Percentiles rank a stretch among this genome's conserved stretches.
These are phyloP conservation scores for Zophobas atratus DNA, from an alignment of 1,140 invertebrate genomes.

Conservation along the genomic window DNA sequence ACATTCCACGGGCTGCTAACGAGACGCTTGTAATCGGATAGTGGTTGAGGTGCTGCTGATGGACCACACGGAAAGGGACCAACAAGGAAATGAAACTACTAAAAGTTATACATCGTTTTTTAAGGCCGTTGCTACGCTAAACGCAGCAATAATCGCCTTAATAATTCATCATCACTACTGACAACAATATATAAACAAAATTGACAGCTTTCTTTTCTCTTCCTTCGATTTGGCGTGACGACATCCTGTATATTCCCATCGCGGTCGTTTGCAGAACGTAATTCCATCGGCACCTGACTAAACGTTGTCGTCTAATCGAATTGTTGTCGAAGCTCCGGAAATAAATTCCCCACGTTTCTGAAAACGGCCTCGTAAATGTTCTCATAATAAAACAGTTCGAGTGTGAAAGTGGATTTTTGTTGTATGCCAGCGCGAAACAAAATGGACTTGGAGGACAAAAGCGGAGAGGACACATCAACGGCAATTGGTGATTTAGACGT, in stretches of 20 bases:
- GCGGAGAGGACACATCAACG: slow-evolving; percentile 37
- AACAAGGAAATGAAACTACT: neutral
- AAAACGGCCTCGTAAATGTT: slow-evolving; percentile 54
- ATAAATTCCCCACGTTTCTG: slow-evolving; percentile 52
- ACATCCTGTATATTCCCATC: neutral
- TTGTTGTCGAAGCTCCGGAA: slow-evolving; percentile 50
- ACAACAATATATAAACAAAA: no score
- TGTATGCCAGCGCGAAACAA: slow-evolving; percentile 51
- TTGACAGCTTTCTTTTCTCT: no score
- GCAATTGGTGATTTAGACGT: slow-evolving; percentile 56
- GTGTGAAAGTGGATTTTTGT: slow-evolving; percentile 61
- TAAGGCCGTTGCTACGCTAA: no score
- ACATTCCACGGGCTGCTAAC: slow-evolving; percentile 7
- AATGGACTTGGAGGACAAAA: slow-evolving; percentile 54
- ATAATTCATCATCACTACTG: no score
- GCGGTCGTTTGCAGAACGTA: neutral
- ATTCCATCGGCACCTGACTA: slow-evolving; percentile 52
- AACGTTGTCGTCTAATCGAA: slow-evolving; percentile 51
- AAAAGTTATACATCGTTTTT: neutral
- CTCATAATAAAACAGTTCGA: slow-evolving; percentile 60
- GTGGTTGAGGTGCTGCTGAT: neutral
- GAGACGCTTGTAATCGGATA: neutral
- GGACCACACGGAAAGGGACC: neutral
- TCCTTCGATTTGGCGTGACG: neutral
- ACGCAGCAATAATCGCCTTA: no score